Conservation (phyloP, 1,140 invertebrate species). For the Listronotus oregonensis region DNA sequence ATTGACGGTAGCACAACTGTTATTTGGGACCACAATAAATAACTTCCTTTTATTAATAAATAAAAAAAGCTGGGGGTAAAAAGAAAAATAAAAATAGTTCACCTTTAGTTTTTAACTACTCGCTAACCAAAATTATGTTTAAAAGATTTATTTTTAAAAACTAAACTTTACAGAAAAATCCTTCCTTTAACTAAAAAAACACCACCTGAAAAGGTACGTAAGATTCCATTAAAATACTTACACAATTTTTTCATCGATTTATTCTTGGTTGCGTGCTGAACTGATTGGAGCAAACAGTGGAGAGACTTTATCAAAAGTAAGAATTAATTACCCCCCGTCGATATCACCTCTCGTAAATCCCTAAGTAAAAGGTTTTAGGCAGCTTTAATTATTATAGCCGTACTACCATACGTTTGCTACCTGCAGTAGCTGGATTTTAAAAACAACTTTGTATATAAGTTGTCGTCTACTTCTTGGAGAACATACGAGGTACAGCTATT, state of each 20-base stretch:
- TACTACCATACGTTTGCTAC: conserved; percentile 15
- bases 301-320: conserved; percentile 35
- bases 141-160: too few relatives aligned
- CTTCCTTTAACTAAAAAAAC: background rate
- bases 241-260: background rate
- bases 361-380: conserved; percentile 39
- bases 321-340: conserved; percentile 38
- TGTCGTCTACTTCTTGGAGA: too few relatives aligned
- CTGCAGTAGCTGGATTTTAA: conserved; percentile 2
- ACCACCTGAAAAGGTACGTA: too few relatives aligned
- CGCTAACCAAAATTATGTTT: too few relatives aligned
- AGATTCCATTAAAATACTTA: background rate
- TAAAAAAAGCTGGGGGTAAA: too few relatives aligned
- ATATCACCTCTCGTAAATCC: conserved; percentile 36
- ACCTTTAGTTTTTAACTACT: too few relatives aligned
- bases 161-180: too few relatives aligned
- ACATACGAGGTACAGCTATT: too few relatives aligned
- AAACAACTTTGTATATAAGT: background rate
- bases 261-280: conserved; percentile 24
- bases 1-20: too few relatives aligned
- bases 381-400: conserved; percentile 32
- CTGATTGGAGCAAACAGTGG: conserved; percentile 27
- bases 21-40: too few relatives aligned
- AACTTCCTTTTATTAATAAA: too few relatives aligned
- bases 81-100: too few relatives aligned